Conservation (phyloP, 64 coral and sea anemone species). For the Catalaphyllia jardinei region DNA sequence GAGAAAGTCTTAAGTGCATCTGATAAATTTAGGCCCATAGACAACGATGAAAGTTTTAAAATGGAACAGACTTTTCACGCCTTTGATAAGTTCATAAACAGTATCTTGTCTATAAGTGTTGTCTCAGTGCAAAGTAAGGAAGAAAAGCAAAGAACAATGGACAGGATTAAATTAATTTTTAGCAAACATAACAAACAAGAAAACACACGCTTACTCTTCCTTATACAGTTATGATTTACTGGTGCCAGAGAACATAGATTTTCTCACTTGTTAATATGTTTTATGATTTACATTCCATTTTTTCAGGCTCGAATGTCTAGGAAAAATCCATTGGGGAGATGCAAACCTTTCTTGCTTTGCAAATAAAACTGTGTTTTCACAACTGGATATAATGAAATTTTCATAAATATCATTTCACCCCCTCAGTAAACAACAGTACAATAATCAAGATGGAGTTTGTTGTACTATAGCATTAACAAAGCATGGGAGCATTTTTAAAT, state of each 20-base stretch:
- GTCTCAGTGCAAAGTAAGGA: not conserved
- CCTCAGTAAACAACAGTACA: no score
- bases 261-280: not conserved
- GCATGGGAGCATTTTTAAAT: no score
- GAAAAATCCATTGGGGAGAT: no score
- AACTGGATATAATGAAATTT: no score
- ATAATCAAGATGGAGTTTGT: no score
- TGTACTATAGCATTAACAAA: no score
- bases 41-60: conserved; percentile 11
- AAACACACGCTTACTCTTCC: not conserved
- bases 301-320: no score
- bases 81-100: not conserved
- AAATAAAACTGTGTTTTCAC: no score
- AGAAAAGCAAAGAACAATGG: not conserved
- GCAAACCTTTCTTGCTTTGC: no score
- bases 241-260: conserved; percentile 3
- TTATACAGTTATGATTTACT: not conserved
- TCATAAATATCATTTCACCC: no score
- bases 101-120: not conserved
- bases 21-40: conserved; percentile 10
- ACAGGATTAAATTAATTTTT: not conserved
- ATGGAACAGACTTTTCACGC: no score
- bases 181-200: not conserved
- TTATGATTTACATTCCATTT: no score
- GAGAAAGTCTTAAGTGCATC: not conserved